Percentiles rank a stretch among this genome's conserved stretches.
These are phyloP conservation scores for Brachyhypopomus gauderio DNA, from an alignment of 2,113 vertebrate genomes.

Conservation along the genomic window DNA sequence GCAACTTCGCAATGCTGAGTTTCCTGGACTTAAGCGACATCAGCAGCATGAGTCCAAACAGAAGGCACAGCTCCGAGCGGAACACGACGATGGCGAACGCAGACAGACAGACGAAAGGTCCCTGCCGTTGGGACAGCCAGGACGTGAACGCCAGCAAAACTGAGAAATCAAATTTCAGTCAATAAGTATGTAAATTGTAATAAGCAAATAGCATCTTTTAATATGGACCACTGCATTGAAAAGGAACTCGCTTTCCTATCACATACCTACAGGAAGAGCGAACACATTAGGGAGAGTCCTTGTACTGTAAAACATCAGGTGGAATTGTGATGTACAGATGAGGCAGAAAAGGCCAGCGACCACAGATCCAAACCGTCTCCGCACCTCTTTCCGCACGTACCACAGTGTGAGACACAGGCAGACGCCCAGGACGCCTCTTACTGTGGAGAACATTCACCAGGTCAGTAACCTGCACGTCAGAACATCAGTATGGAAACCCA, in stretches of 20 bases:
- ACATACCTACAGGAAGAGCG: constrained; percentile 86
- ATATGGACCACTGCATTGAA: too few species aligned
- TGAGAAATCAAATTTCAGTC: constrained; percentile 58
- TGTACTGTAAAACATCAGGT: constrained; percentile 96
- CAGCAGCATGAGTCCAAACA: constrained; percentile 87
- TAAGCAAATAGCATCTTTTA: too few species aligned
- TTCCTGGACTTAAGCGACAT: constrained; percentile 76
- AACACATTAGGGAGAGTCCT: constrained; percentile 92
- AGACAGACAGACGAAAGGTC: constrained; percentile 84
- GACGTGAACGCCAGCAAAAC: constrained; percentile 84
- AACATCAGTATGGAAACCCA: neutral
- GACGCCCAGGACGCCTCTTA: constrained; percentile 83
- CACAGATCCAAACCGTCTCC: constrained; percentile 85
- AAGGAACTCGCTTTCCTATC: too few species aligned
- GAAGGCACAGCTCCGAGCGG: constrained; percentile 86
- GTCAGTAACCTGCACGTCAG: neutral
- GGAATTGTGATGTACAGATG: constrained; percentile 89
- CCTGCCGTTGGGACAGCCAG: constrained; percentile 85
- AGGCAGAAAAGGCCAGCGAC: constrained; percentile 85
- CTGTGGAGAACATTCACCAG: constrained; percentile 65
- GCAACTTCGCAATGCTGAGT: constrained; percentile 70
- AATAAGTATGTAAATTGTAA: too few species aligned
- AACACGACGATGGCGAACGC: constrained; percentile 89
- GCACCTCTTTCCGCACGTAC: constrained; percentile 85
- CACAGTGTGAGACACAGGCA: constrained; percentile 82